Base-by-base conservation (phyloP, 2,888 invertebrate species). In the Cabera pusaria region DNA sequence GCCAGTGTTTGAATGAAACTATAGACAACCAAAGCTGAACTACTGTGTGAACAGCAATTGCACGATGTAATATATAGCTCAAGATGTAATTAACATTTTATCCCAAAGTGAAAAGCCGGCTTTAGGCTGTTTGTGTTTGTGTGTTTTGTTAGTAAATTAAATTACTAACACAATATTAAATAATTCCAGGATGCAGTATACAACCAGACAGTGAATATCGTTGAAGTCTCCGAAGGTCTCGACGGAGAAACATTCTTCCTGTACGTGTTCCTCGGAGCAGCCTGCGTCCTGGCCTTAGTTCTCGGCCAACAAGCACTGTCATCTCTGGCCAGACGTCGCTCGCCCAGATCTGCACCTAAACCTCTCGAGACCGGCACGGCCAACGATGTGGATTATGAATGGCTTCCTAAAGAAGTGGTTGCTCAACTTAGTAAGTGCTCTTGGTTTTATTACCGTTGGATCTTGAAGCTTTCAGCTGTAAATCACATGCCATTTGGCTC, bases 231-330 rank as follows among this genome's bases (percentile, higher is more conserved):
- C 55, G 98, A 98, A 80, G 98, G 98, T 34, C 90, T 99, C 41
- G 99, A 99, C 76, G 98, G 98, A 9, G 99, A 99, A 91, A 99
- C 98, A 9, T 97, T 99, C 91, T 99, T 99, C 93, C 90, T 99
- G 56, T 99, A 99, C 72, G 92, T 99, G 40, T 96, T 99, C 88
- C 91, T 99, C 47, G 96, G 96, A 8, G 98, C 97, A 1, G 94
- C 97, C 39, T 94, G 93, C 29, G 95, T 98, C 27, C 89, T 99
- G 28, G 90, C 96, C 3, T 87, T 98, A 37, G 97, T 99, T 37
- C 91, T 95, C 44, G 97, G 96, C 0, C 97, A 98, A 72, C 97
- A 97, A 71, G 94, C 96, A 17, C 90, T 98, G 6, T 91, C 96
- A 14, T 94, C 96, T 0, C 93, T 97, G 28, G 96, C 97, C 14